Evolutionary conservation across 2,888 invertebrate species (phyloP).

Genomic region (Notocelia uddmanniana): DNA sequence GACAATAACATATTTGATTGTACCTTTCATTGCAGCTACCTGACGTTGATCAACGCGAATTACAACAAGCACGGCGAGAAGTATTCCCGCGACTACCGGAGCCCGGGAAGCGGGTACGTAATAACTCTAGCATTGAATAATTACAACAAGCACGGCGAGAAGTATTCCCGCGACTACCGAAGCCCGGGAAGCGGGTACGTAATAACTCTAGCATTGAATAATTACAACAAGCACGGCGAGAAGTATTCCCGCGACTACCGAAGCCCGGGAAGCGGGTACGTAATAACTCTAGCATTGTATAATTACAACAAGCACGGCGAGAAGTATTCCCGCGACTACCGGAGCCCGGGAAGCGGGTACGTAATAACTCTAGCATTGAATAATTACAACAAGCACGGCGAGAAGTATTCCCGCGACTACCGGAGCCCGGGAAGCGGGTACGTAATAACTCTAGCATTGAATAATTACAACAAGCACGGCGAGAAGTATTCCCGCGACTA

Average conservation of each 20-base stretch:
- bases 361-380: constrained; percentile 51
- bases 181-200: constrained; percentile 80
- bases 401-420: constrained; percentile 75
- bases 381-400: constrained; percentile 74
- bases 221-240: constrained; percentile 73
- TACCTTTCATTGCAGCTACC: constrained; percentile 61
- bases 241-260: constrained; percentile 76
- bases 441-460: constrained; percentile 52
- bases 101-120: constrained; percentile 79
- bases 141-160: constrained; percentile 74
- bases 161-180: constrained; percentile 74
- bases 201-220: constrained; percentile 48
- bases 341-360: constrained; percentile 80
- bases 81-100: constrained; percentile 74
- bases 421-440: constrained; percentile 80
- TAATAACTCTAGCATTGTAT: constrained; percentile 37
- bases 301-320: constrained; percentile 75
- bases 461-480: constrained; percentile 74
- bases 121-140: constrained; percentile 53
- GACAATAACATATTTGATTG: too few relatives aligned
- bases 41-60: constrained; percentile 74
- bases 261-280: constrained; percentile 80
- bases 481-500: constrained; percentile 76
- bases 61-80: constrained; percentile 75
- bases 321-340: constrained; percentile 74